Conservation (phyloP, 2,888 invertebrate genomes). For the Drosophila neoperkinsi region DNA sequence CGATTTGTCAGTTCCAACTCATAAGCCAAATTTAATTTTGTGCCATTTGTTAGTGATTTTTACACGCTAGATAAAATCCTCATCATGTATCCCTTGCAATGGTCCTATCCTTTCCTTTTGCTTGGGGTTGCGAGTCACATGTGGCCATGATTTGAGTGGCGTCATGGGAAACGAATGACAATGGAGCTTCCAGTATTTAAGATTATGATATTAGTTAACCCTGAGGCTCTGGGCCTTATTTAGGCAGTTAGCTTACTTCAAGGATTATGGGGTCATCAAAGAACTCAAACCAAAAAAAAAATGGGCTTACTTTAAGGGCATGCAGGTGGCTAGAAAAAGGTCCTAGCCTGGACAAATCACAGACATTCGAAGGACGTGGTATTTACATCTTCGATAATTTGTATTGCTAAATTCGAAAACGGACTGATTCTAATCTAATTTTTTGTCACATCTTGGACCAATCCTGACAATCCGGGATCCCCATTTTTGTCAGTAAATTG, state of each 20-base stretch:
- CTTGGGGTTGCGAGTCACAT: slow-evolving; percentile 35
- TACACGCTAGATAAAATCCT: slow-evolving; percentile 80
- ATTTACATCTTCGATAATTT: not conserved
- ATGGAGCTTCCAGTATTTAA: slow-evolving; percentile 30
- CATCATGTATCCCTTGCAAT: slow-evolving; percentile 27
- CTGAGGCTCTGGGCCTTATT: not conserved
- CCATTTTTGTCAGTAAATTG: not conserved
- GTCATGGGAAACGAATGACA: slow-evolving; percentile 43
- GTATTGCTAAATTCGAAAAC: not conserved
- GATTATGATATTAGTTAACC: slow-evolving; percentile 19
- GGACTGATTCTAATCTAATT: not conserved
- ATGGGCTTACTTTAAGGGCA: too few relatives aligned
- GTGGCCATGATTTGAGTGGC: slow-evolving; percentile 31
- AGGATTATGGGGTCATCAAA: not conserved
- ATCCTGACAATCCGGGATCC: too few relatives aligned
- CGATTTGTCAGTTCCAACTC: slow-evolving; percentile 82
- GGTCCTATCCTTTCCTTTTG: not conserved
- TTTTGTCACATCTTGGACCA: not conserved
- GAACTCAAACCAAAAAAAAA: not conserved
- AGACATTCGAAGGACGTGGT: not conserved
- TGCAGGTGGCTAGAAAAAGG: not conserved
- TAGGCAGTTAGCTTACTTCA: not conserved
- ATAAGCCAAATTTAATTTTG: slow-evolving; percentile 83
- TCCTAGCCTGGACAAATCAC: not conserved
- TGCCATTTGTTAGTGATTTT: slow-evolving; percentile 82